Conservation (phyloP, 2,113 vertebrate species). For the Malurus alboscapulatus region DNA sequence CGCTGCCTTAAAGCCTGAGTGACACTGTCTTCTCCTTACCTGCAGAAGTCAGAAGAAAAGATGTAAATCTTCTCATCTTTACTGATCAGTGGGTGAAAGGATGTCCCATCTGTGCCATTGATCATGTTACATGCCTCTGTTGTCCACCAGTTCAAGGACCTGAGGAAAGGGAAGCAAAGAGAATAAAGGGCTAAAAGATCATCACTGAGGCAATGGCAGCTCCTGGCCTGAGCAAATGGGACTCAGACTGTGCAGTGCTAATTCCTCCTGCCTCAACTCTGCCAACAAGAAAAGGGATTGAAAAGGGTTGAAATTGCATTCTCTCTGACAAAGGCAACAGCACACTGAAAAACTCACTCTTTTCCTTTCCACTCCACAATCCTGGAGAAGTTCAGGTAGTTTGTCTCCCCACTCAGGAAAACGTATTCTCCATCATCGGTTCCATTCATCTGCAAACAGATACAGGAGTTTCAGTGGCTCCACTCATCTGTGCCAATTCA, state of each 20-base stretch:
- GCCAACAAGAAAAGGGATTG: background rate
- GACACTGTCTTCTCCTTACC: slow-evolving; percentile 70
- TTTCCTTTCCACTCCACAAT: slow-evolving; percentile 87
- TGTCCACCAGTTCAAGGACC: slow-evolving; percentile 88
- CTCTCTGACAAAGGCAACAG: background rate
- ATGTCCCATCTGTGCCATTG: slow-evolving; percentile 92
- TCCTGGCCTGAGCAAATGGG: background rate
- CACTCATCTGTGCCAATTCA: background rate
- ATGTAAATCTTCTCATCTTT: slow-evolving; percentile 87
- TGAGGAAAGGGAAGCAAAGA: slow-evolving; percentile 31
- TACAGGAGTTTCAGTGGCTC: background rate
- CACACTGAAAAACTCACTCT: slow-evolving; percentile 73
- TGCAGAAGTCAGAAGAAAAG: slow-evolving; percentile 94
- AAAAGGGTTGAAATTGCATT: background rate
- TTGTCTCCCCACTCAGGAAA: slow-evolving; percentile 84
- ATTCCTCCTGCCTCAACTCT: background rate
- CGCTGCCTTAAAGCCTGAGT: background rate
- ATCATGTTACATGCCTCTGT: slow-evolving; percentile 91
- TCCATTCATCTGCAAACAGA: slow-evolving; percentile 83
- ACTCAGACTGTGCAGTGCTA: background rate
- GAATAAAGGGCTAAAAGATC: background rate
- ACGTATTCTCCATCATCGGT: slow-evolving; percentile 89
- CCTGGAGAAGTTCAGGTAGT: slow-evolving; percentile 87
- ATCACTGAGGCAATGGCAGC: background rate
- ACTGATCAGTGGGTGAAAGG: slow-evolving; percentile 86